Conservation (phyloP, 1,140 invertebrate genomes). For the Papilio glaucus region DNA sequence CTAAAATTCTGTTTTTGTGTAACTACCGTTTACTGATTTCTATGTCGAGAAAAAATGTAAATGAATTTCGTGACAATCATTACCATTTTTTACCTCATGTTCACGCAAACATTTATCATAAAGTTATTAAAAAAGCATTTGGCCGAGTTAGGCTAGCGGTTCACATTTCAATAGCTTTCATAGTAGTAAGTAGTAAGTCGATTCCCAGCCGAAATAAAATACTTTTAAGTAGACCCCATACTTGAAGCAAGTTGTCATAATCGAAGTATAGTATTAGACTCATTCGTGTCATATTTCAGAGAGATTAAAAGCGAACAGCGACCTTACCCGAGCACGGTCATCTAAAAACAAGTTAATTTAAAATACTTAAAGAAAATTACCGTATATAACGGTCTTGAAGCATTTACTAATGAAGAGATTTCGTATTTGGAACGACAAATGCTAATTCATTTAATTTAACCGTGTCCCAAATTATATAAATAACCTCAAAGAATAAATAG, state of each 20-base stretch:
- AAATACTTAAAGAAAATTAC: not conserved
- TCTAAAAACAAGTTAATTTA: not conserved
- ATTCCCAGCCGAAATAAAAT: no score
- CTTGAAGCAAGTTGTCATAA: no score
- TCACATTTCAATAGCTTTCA: no score
- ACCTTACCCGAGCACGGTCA: no score
- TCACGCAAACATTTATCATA: not conserved
- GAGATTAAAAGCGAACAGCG: no score
- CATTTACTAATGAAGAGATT: not conserved
- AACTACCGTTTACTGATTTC: not conserved
- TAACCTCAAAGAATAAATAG: slow-evolving; percentile 37
- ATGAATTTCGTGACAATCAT: slow-evolving; percentile 4
- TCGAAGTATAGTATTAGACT: no score
- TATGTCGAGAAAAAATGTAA: not conserved
- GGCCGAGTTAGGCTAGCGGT: no score
- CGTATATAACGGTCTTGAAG: not conserved
- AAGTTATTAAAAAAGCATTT: no score
- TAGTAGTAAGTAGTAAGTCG: no score
- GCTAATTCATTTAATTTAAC: not conserved
- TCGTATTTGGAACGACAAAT: not conserved
- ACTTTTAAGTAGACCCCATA: no score
- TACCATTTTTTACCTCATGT: not conserved
- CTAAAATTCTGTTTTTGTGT: not conserved
- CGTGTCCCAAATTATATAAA: slow-evolving; percentile 34
- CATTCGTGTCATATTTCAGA: no score